These are phyloP conservation scores for Lepidurus packardi DNA, from an alignment of 1,140 invertebrate genomes.

Conservation along the genomic window DNA sequence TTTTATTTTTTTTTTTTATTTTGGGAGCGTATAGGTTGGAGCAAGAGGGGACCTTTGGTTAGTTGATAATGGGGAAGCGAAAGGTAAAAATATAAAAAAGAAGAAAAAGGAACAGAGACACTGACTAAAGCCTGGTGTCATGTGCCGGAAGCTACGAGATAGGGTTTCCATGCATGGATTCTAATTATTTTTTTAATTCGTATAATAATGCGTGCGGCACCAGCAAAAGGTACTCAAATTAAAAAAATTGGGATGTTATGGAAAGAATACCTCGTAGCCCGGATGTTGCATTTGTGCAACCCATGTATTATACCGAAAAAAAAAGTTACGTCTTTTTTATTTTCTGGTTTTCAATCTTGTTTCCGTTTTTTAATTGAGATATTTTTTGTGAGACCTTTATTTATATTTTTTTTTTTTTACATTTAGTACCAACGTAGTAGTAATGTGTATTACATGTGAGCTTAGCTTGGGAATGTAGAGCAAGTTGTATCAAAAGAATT, in stretches of 20 bases:
- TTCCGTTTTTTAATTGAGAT: conserved; percentile 20
- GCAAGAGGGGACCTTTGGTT: neutral
- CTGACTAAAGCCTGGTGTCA: neutral
- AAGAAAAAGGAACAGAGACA: neutral
- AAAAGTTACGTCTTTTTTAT: neutral
- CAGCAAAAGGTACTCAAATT: conserved; percentile 16
- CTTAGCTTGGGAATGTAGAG: too few species aligned
- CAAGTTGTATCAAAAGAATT: too few species aligned
- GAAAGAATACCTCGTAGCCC: neutral
- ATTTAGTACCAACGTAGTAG: too few species aligned
- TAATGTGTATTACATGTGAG: too few species aligned
- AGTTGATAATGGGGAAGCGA: neutral
- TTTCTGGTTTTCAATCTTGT: neutral
- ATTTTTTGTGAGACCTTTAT: neutral
- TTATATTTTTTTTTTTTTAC: neutral
- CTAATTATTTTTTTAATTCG: conserved; percentile 20
- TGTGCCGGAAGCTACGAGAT: conserved; percentile 20
- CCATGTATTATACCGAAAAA: neutral
- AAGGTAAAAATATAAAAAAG: neutral
- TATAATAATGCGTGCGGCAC: conserved; percentile 13
- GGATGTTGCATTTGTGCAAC: conserved; percentile 11
- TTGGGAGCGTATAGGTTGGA: neutral
- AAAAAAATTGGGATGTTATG: neutral
- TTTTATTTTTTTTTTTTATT: neutral
- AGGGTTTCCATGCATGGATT: conserved; percentile 21